phyloP scores from a whole-genome alignment of 2,113 vertebrate species.

The Heptranchias perlo region DNA sequence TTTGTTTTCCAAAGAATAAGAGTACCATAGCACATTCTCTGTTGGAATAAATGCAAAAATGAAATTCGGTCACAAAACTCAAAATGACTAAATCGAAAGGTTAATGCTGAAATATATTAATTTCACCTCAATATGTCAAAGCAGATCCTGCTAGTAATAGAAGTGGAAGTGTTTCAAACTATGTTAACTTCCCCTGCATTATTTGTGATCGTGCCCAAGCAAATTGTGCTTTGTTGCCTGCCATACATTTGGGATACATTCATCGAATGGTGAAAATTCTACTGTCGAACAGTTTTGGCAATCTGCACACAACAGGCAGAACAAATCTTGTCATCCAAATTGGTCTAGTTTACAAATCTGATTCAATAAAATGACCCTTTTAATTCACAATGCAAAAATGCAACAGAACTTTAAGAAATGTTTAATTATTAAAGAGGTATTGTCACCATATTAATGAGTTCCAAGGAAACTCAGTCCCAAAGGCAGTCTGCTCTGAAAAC shows the following conservation, averaged over 20 bases:
- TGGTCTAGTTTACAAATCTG: no score
- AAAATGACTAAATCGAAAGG: no score
- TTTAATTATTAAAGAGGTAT: neutral
- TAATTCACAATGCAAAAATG: neutral
- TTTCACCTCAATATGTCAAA: neutral
- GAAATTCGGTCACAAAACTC: neutral
- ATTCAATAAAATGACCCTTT: neutral
- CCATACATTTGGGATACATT: neutral
- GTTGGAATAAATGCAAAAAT: neutral
- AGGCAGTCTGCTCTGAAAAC: no score
- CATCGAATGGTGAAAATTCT: neutral
- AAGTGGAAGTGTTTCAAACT: no score
- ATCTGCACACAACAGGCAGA: no score
- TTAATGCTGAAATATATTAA: neutral
- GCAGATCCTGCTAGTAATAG: neutral
- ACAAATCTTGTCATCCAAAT: no score
- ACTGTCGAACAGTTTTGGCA: no score
- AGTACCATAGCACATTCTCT: conserved; percentile 42
- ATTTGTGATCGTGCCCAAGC: no score
- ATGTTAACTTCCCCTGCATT: neutral
- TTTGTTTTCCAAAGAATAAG: conserved; percentile 55
- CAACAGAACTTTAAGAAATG: neutral
- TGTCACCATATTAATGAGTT: neutral
- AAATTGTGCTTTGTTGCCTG: neutral
- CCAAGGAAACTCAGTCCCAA: neutral